These are phyloP conservation scores for Eupithecia pulchellata DNA, from an alignment of 2,888 invertebrate genomes.

Conservation along the genomic window DNA sequence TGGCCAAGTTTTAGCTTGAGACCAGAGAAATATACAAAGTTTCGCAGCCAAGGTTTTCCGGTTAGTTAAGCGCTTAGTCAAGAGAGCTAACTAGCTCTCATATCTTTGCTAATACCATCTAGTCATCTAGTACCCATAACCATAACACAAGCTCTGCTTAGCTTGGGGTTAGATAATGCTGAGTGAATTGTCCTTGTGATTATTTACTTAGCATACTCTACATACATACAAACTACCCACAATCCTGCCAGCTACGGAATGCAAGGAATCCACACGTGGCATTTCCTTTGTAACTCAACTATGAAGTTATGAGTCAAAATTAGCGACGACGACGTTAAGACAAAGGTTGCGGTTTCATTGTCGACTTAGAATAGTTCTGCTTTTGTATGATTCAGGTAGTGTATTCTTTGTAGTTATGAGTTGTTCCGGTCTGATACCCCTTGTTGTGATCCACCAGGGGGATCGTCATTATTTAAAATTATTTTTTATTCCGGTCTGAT, in stretches of 20 bases:
- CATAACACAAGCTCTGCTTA: no score
- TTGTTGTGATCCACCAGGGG: no score
- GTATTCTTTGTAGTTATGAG: no score
- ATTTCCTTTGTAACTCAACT: slow-evolving; percentile 37
- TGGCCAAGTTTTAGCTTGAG: not conserved
- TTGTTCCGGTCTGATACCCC: no score
- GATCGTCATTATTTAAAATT: no score
- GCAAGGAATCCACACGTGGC: slow-evolving; percentile 25
- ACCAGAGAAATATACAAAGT: not conserved
- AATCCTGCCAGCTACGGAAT: slow-evolving; percentile 15
- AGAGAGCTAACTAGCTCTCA: no score
- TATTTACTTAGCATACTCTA: not conserved
- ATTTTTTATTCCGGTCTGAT: no score
- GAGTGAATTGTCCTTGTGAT: no score
- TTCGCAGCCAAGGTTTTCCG: not conserved
- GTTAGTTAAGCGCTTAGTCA: no score
- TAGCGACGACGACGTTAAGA: slow-evolving; percentile 18
- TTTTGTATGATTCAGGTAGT: slow-evolving; percentile 19
- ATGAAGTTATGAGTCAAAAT: slow-evolving; percentile 36
- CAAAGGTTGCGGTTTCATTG: slow-evolving; percentile 33
- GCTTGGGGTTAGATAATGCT: no score
- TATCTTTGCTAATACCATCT: no score
- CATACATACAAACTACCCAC: not conserved
- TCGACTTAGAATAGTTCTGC: slow-evolving; percentile 27
- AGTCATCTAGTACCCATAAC: no score